Evolutionary conservation across 2,888 invertebrate species (phyloP), one percentile per base, ranked within the genome.

Genomic region (Phoronis australis): DNA sequence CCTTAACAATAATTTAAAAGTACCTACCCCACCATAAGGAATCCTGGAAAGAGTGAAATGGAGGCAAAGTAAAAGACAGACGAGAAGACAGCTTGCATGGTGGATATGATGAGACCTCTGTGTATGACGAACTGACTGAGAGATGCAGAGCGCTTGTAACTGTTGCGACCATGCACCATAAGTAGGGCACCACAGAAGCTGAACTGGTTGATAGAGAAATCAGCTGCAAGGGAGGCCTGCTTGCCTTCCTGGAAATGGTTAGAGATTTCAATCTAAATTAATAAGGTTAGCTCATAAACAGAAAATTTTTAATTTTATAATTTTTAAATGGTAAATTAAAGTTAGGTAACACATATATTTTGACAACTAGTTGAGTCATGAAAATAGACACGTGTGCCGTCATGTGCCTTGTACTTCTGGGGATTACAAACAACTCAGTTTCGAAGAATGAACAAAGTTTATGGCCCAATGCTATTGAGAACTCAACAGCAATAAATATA

Each of bases 21-120:
- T 22, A 79, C 82, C 72, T 77, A 85, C 80, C 96, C 97, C 45
- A 99, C 95, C 91, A 97, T 94, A 43, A 99, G 83, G 69, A 97
- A 90, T n/a, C 97, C 97, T 77, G 96, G 99, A 79, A 99, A 99
- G 22, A 99, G 83, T 5, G 95, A 89, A 37, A 99, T 93, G 1
- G 96, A 95, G 21, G 96, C 94, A 75, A 99, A 87, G 81, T 97
- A 99, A 81, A 99, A 99, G 31, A 99, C 95, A 24, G 96, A 94
- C 1, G 95, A 96, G 80, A 99, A 99, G 37, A 99, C 90, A 1
- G 97, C 99, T 82, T 91, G 88, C 89, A 99, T 94, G 15, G 94
- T 94, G 42, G 97, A 95, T 54, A 99, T 97, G 66, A 99, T 95
- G 52, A 99, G 83, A 38, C 99, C 99, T 47, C 96, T 84, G 78